Evolutionary conservation across 2,113 vertebrate species (phyloP), one percentile per base, ranked within the genome.

Genomic region (Corvus moneduloides): DNA sequence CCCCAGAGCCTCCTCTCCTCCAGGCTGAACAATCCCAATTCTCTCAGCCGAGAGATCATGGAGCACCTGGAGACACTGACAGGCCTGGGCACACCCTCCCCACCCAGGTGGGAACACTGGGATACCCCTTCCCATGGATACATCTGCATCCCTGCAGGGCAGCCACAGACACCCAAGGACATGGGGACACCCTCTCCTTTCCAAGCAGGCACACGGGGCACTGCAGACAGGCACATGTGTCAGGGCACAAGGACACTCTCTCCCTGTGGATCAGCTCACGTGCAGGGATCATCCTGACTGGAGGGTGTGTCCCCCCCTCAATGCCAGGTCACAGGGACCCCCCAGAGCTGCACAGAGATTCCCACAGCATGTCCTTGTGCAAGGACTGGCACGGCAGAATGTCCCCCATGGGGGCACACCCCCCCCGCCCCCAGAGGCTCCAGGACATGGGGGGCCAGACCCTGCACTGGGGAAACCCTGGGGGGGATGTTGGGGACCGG

Each of bases 61-160:
- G 33, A 75, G 46, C 69, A 54, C 19, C 28, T 23, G 63, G n/a
- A 44, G 13, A 43, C 0, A 2, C 4, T 2, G 6, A 21, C 5
- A 7, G 1, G 1, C 32, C 46, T 4, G 22, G 27, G 43, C 10
- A 11, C 3, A 21, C 14, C 11, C 11, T 48, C 14, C 27, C 24
- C 68, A 18, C 2, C 11, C 33, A 18, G 1, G 0, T 1, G 0
- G 19, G 26, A 41, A 37, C 4, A 15, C 3, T 0, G 13, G 32
- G 56, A 58, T 5, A 3, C 5, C 52, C 51, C 16, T 30, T 13
- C 22, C 73, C 37, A 14, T 2, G 6, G 66, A 39, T 3, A 9
- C 17, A 12, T 13, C 59, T 24, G 16, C 0, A 0, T 10, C 61
- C 35, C 62, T 39, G 39, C n/a, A 76, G 44, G 1, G 12, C 41